Base-by-base conservation (phyloP, 2,797 vertebrate genomes). In the Gadopsis bispinosus region DNA sequence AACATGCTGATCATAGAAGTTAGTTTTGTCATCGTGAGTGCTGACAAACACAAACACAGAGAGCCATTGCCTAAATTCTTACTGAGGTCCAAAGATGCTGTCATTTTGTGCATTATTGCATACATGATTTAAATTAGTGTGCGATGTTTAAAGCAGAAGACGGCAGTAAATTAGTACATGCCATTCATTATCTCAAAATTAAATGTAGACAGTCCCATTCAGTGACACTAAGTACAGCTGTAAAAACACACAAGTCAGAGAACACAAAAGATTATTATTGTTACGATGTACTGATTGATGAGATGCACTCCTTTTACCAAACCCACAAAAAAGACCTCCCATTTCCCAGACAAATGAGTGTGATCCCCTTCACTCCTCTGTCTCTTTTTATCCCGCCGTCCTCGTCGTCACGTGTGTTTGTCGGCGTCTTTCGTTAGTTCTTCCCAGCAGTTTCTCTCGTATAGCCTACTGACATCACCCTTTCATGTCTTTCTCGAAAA, bases 401-500 rank as follows among this genome's bases (percentile, higher is more conserved):
- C n/a, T 61, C n/a, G 26, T 26, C 7, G 7, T 61, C 51, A 66
- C 26, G 26, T 56, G 22, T 69, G 31, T 68, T 72, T 78, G n/a
- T 48, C 20, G 22, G 22, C 66, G 67, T 69, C 74, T 61, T 60
- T 5, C 33, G 55, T 51, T 5, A 4, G 22, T 75, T 73, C 58
- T 26, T 45, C n/a, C 41, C 20, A 20, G 41, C 64, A 47, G 62
- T 64, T 83, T 76, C 53, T 69, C 37, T 50, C 19, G 0, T 56
- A 48, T n/a, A 80, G 60, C 37, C 50, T 7, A 14, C 73, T 81
- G 74, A 78, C 71, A 77, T 86, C 77, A 75, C 62, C 67, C 69
- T 86, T 86, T 87, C 79, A 85, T 78, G 60, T 73, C 43, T 78
- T 55, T 89, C 78, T 76, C 55, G 29, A 79, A 87, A 89, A 84